Evolutionary conservation across 2,888 invertebrate species (phyloP).

Genomic region (Lumbricus terrestris): DNA sequence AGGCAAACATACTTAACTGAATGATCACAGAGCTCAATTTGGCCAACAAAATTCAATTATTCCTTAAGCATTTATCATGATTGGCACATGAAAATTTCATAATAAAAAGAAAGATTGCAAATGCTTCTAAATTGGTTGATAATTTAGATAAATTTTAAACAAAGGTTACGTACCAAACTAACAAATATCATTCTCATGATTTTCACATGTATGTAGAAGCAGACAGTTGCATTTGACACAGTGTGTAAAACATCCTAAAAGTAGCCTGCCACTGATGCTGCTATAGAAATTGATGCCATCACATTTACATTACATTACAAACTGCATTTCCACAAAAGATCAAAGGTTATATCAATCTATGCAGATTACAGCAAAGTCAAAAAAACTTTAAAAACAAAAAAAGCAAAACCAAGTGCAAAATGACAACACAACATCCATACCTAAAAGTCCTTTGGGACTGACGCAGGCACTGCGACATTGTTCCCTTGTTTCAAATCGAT

Average conservation of each 20-base stretch:
- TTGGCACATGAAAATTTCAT: neutral
- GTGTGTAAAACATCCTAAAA: no score
- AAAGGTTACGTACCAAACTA: neutral
- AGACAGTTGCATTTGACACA: no score
- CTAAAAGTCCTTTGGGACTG: constrained; percentile 69
- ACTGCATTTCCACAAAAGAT: no score
- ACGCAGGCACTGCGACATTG: constrained; percentile 80
- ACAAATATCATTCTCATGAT: neutral
- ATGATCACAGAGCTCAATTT: no score
- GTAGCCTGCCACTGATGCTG: no score
- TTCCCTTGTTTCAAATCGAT: constrained; percentile 71
- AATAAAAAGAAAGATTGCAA: neutral
- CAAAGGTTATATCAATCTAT: neutral
- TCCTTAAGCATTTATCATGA: neutral
- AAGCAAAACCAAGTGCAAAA: neutral
- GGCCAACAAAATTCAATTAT: no score
- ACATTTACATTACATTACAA: no score
- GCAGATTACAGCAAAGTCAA: neutral
- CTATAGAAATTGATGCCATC: no score
- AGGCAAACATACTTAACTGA: no score
- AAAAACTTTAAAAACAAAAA: neutral
- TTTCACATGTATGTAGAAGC: no score
- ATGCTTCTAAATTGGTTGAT: no score
- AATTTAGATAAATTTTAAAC: neutral
- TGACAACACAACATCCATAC: neutral